Evolutionary conservation across 1,140 invertebrate genomes (phyloP), one percentile per base, ranked within the genome.

Genomic region (Conopomorpha cramerella): DNA sequence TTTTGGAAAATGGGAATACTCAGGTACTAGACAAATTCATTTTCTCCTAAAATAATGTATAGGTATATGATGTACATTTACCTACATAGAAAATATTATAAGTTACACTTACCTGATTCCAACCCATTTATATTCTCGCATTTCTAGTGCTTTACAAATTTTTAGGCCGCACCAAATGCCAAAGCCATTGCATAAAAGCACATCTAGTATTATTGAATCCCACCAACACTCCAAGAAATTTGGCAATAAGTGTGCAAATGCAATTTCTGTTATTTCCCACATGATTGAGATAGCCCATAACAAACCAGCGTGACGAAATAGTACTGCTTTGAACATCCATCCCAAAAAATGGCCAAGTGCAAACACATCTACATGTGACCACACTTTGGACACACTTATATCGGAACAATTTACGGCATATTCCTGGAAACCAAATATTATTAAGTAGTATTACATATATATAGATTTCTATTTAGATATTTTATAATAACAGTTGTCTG

Each of bases 181-280:
- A 14, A 98, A 80, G 11, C 96, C 97, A 76, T 99, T 99, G 76
- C 96, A 99, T 8, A 99, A 59, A 2, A 99, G 59, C 14, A 99
- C 92, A 80, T 99, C 97, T 34, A 99, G 80, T 42, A 99, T 87
- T 15, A 97, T 72, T 6, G 96, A 93, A 81, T 99, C 97, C 96
- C 97, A 99, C 97, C 97, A 99, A 65, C 97, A 99, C 73, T 99
- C 97, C 25, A 92, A 81, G 74, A 99, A 99, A 74, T 99, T 99
- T 23, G 96, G 96, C 49, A 99, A 70, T 18, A 99, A 81, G 81
- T 99, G 97, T 52, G 94, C 92, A 83, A 99, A 99, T 10, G 93
- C 92, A 45, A 98, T 88, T 84, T 99, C 97, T 8, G 97, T 99
- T 8, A 99, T 90, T 80, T 99, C 97, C 97, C 97, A 99, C 86